These are phyloP conservation scores for Harmothoe impar DNA, from an alignment of 2,888 invertebrate genomes.

Conservation along the genomic window DNA sequence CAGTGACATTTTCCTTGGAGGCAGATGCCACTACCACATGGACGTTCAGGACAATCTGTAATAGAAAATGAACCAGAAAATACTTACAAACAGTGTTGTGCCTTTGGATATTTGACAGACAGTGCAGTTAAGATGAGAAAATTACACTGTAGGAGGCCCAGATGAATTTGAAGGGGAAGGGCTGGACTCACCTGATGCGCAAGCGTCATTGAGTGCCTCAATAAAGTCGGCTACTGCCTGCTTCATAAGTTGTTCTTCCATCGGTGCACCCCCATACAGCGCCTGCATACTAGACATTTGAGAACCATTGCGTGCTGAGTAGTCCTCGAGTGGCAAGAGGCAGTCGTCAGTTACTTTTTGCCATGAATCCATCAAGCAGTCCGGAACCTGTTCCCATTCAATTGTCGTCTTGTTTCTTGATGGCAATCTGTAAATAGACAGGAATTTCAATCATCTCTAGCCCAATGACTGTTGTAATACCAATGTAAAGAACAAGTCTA, in stretches of 20 bases:
- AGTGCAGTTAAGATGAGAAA: not conserved
- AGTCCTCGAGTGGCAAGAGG: not conserved
- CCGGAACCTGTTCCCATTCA: not conserved
- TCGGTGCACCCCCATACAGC: not conserved
- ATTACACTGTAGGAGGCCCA: not conserved
- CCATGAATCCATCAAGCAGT: not conserved
- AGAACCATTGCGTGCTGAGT: not conserved
- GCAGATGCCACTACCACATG: not conserved
- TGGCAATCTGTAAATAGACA: not conserved
- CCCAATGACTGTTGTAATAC: no score
- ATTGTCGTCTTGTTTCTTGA: not conserved
- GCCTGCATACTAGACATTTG: not conserved
- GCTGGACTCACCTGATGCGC: not conserved
- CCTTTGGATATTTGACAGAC: not conserved
- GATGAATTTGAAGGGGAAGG: not conserved
- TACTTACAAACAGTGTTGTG: not conserved
- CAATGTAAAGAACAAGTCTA: no score
- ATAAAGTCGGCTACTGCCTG: not conserved
- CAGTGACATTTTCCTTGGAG: not conserved
- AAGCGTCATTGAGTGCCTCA: not conserved
- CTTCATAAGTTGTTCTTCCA: not conserved
- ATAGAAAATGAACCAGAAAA: not conserved
- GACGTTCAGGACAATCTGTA: slow-evolving; percentile 17
- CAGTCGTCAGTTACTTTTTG: not conserved
- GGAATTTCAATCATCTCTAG: no score